Percentiles rank a stretch among this genome's conserved stretches.
Conservation (phyloP, 2,113 vertebrate genomes). For the Cromileptes altivelis region DNA sequence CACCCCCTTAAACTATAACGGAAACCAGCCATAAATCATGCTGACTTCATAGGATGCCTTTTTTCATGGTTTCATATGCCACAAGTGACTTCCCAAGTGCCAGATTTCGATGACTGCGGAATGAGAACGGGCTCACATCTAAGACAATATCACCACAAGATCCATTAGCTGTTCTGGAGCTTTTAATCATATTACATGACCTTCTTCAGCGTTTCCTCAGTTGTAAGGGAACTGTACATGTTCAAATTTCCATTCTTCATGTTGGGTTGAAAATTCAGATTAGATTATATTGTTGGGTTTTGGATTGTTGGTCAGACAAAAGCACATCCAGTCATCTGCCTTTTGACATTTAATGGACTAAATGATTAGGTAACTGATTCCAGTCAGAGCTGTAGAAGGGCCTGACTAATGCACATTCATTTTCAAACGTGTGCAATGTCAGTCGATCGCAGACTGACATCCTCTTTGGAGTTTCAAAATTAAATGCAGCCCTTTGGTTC, state of each 20-base stretch:
- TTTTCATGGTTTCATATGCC: no score
- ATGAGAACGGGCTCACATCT: no score
- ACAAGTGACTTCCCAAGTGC: no score
- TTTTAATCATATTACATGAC: no score
- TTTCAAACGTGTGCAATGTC: neutral
- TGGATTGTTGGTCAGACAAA: neutral
- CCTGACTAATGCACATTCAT: neutral
- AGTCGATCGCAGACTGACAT: neutral
- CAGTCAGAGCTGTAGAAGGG: neutral
- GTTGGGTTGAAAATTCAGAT: neutral
- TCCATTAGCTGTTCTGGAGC: no score
- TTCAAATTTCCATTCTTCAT: no score
- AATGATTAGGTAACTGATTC: no score
- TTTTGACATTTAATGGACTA: neutral
- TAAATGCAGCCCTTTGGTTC: neutral
- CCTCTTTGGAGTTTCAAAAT: neutral
- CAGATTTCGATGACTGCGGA: no score
- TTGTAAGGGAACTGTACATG: neutral
- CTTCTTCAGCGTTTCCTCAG: neutral
- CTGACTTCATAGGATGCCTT: no score
- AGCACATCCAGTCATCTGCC: neutral
- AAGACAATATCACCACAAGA: no score
- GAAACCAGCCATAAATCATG: no score
- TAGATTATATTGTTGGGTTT: neutral
- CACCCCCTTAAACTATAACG: no score